These are phyloP conservation scores for Tineola bisselliella DNA, from an alignment of 2,888 invertebrate genomes.

Conservation along the genomic window DNA sequence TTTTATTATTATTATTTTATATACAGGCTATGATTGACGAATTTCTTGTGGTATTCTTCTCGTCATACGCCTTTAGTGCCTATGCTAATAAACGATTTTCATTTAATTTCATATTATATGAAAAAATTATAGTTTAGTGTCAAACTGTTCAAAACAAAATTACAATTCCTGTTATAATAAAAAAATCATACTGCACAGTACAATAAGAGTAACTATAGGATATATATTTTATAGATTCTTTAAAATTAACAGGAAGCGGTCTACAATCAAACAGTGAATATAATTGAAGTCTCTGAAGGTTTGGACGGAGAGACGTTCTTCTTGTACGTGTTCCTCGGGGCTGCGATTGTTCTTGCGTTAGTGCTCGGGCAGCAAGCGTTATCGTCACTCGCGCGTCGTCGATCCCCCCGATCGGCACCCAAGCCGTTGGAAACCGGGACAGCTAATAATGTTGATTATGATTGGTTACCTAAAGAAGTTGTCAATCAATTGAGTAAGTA, in stretches of 20 bases:
- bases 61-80: no score
- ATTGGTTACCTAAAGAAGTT: conserved; percentile 96
- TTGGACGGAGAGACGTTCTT: conserved; percentile 99
- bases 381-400: conserved; percentile 82
- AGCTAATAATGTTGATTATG: conserved; percentile 93
- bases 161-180: no score
- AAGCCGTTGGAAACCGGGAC: conserved; percentile 91
- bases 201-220: no score
- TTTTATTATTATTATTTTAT: no score
- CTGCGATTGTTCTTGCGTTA: conserved; percentile 84
- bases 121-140: no score
- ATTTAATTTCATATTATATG: no score
- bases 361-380: conserved; percentile 91
- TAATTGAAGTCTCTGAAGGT: conserved; percentile 96
- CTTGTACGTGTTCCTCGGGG: conserved; percentile 94
- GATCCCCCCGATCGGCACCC: conserved; percentile 63
- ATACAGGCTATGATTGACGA: no score
- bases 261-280: conserved; percentile 97
- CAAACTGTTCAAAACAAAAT: no score
- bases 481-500: conserved; percentile 84
- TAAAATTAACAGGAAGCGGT: conserved; percentile 81
- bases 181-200: no score
- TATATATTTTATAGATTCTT: no score
- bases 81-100: no score
- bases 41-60: no score